Base-by-base conservation (phyloP, 2,888 invertebrate species). In the Oscheius myriophilus region DNA sequence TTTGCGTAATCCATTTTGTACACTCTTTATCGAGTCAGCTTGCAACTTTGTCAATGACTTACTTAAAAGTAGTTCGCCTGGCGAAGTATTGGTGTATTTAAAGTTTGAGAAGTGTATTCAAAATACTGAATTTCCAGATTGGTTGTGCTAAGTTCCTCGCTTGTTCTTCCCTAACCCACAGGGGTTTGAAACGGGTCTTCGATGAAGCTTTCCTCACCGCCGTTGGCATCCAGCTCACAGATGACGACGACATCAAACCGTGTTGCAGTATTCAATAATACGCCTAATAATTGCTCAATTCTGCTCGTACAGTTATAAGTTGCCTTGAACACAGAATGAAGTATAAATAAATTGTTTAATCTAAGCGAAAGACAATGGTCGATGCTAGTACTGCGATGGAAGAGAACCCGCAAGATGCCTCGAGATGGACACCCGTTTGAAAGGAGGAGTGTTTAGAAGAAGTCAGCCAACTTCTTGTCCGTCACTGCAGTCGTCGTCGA, bases 171-270 rank as follows among this genome's bases (percentile, higher is more conserved):
- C 67, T 82, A 11, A 83, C 83, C 0, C 83, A 82, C 66, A 73
- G 74, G 46, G 81, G 82, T 21, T 58, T 83, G 25, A 83, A 83
- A 71, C 75, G 77, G 69, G 83, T 82, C 18, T 83, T 83, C 67
- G 83, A 83, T 70, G 83, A 83, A 59, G 81, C 79, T 21, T 76
- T 82, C 42, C 73, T 81, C 14, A 72, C 71, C 2, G 80, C 73
- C 12, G 73, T 78, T n/a, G 82, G 82, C 2, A 63, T 73, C 16
- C 73, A 73, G 54, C 33, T 75, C 12, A 57, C 71, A 45, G 71
- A 75, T n/a, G 61, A 61, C 16, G 75, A 75, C 2, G 25, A 69
- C 2, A 67, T 69, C 23, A 71, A 71, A 49, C 72, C 71, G 1
- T 79, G 80, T 62, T 80, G 80, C 57, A 49, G 46, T 46, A 59